These are phyloP conservation scores for Hypomesus transpacificus DNA, from an alignment of 2,113 vertebrate genomes.

Conservation along the genomic window DNA sequence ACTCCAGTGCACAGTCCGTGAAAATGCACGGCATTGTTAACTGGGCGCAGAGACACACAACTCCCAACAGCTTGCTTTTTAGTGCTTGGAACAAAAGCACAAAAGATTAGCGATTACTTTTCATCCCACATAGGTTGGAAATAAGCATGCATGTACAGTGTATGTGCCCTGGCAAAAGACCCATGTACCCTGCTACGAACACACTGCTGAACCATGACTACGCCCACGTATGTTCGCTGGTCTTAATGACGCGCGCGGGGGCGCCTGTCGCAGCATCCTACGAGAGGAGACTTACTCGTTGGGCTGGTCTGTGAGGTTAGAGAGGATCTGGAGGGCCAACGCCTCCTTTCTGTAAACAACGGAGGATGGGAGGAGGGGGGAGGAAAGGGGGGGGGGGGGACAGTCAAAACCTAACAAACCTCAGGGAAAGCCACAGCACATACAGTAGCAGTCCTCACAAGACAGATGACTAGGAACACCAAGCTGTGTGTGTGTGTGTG, in stretches of 20 bases:
- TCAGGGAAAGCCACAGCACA: neutral
- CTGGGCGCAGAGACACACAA: no score
- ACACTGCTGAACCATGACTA: no score
- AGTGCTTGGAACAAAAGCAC: no score
- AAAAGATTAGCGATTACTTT: neutral
- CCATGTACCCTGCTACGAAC: neutral
- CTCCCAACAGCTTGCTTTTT: no score
- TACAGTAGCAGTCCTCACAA: constrained; percentile 20
- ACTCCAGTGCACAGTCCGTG: no score
- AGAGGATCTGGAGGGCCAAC: constrained; percentile 76
- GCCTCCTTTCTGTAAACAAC: constrained; percentile 78
- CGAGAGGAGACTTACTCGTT: constrained; percentile 70
- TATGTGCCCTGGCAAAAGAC: no score
- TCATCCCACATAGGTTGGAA: constrained; percentile 7
- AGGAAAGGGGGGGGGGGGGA: constrained; percentile 1
- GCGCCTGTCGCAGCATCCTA: neutral
- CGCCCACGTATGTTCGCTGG: neutral
- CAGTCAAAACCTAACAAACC: constrained; percentile 33
- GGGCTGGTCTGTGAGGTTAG: constrained; percentile 72
- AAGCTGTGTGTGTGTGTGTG: neutral
- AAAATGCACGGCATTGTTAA: no score
- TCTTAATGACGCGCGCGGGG: neutral
- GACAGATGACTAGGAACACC: constrained; percentile 17
- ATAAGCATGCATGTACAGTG: neutral
- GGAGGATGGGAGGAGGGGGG: constrained; percentile 62